A percentile compares a stretch with the other conserved stretches of the same genome.
phyloP scores from a whole-genome alignment of 2,797 vertebrate species.

The Cyclopterus lumpus region DNA sequence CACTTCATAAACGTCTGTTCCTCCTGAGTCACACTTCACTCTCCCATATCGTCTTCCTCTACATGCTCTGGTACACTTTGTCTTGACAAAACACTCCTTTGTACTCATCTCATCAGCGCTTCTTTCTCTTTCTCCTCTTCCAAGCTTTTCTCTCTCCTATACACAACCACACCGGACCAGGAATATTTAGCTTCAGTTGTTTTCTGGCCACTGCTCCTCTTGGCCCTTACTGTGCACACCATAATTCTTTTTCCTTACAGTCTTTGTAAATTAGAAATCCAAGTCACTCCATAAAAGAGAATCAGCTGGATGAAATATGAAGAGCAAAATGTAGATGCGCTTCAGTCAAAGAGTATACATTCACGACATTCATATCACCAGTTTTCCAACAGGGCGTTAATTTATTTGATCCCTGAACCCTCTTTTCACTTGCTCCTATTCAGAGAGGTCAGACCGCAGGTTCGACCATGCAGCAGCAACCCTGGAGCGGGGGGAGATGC shows the following conservation, averaged over 20 bases:
- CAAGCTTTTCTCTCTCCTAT: background rate
- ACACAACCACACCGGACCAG: background rate
- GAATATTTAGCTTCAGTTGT: conserved; percentile 43
- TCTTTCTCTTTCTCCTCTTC: conserved; percentile 10
- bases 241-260: background rate
- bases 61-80: conserved; percentile 19
- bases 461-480: background rate
- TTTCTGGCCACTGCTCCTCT: conserved; percentile 6
- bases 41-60: conserved; percentile 34
- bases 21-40: conserved; percentile 10
- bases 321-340: background rate
- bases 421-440: conserved; percentile 10
- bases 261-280: background rate
- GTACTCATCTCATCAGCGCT: conserved; percentile 5
- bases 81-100: conserved; percentile 27
- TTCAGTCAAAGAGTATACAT: background rate
- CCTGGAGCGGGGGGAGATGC: background rate
- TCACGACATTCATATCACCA: background rate
- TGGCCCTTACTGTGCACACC: background rate
- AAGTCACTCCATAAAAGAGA: background rate
- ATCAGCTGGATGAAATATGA: background rate
- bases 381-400: background rate
- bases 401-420: conserved; percentile 24
- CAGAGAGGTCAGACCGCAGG: conserved; percentile 11
- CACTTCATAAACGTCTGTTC: background rate